Conservation (phyloP, 2,797 vertebrate genomes). For the Eidolon dupreanum region DNA sequence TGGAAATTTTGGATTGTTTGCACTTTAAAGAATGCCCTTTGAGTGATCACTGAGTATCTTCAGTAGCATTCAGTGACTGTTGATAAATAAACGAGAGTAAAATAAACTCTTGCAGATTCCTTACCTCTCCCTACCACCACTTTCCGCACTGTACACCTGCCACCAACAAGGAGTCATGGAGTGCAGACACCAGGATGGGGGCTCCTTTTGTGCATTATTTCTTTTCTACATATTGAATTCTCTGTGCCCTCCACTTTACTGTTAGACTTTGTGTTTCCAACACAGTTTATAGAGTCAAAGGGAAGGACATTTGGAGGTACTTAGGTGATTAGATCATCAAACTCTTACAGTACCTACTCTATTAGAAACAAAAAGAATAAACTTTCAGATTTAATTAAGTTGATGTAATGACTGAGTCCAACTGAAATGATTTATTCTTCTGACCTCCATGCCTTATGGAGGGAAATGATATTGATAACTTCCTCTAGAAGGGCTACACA, state of each 20-base stretch:
- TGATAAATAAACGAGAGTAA: not conserved
- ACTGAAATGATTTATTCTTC: not conserved
- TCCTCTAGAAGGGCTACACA: not conserved
- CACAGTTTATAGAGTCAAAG: not conserved
- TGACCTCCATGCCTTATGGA: not conserved
- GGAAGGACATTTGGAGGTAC: not conserved
- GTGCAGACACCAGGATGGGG: not conserved
- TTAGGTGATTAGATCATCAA: not conserved
- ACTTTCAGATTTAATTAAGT: not conserved
- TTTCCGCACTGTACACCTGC: not conserved
- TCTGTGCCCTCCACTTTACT: not conserved
- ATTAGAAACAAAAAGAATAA: not conserved
- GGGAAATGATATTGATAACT: not conserved
- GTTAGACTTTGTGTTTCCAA: not conserved
- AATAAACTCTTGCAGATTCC: not conserved
- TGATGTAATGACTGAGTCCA: not conserved
- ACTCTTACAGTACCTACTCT: not conserved
- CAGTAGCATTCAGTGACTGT: not conserved
- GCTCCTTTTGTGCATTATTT: too few species aligned
- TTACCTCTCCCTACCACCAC: not conserved
- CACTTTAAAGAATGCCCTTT: not conserved
- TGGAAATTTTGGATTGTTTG: not conserved
- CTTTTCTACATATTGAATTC: not conserved
- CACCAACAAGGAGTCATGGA: not conserved
- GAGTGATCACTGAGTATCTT: not conserved